A percentile compares a stretch with the other conserved stretches of the same genome.
Conservation (phyloP, 1,140 invertebrate genomes). For the Nasonia giraulti region DNA sequence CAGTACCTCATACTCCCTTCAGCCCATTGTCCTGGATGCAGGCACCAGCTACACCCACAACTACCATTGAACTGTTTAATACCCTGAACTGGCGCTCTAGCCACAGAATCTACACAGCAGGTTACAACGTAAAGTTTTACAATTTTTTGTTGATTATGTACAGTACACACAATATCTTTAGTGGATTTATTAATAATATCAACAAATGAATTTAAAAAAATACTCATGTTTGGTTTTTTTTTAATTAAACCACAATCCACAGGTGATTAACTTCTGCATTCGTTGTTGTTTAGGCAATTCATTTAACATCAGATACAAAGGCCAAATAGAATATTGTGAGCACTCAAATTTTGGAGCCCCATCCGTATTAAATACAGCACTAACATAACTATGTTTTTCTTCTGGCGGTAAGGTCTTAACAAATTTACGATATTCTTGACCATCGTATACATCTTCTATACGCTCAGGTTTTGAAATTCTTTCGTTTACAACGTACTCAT, state of each 20-base stretch:
- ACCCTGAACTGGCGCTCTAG: slow-evolving; percentile 26
- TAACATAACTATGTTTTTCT: slow-evolving; percentile 19
- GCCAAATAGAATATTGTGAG: slow-evolving; percentile 33
- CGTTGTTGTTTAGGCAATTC: slow-evolving; percentile 37
- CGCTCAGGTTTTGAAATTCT: not conserved
- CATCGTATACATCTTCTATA: slow-evolving; percentile 35
- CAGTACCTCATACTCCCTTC: slow-evolving; percentile 14
- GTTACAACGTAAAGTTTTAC: not conserved
- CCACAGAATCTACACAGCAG: slow-evolving; percentile 28
- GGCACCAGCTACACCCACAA: slow-evolving; percentile 32
- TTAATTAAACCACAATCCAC: slow-evolving; percentile 34
- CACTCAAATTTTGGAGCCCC: slow-evolving; percentile 30
- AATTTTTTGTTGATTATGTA: not conserved
- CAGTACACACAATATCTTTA: not conserved
- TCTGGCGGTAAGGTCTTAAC: not conserved
- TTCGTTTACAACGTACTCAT: not conserved
- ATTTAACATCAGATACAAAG: slow-evolving; percentile 33
- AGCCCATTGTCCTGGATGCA: slow-evolving; percentile 1
- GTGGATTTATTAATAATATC: slow-evolving; percentile 22
- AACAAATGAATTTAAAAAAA: slow-evolving; percentile 18
- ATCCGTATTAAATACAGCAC: slow-evolving; percentile 34
- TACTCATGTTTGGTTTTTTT: slow-evolving; percentile 33
- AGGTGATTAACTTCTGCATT: slow-evolving; percentile 26
- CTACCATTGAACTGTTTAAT: slow-evolving; percentile 30
- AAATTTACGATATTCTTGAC: slow-evolving; percentile 25